phyloP scores from a whole-genome alignment of 2,888 invertebrate species.

The Drosophila aldrichi region DNA sequence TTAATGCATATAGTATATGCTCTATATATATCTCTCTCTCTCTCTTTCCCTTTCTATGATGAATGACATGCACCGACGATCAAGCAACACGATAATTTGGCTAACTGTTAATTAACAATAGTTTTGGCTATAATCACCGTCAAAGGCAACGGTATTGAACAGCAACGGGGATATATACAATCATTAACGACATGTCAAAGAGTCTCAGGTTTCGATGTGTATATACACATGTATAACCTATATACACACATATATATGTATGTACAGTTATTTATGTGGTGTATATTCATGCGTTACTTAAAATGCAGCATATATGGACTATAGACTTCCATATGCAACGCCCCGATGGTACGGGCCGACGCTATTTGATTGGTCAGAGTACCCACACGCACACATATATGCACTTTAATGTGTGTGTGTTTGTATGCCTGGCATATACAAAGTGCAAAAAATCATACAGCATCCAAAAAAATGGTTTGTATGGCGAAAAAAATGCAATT shows the following conservation, averaged over 20 bases:
- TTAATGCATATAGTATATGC: too few relatives aligned
- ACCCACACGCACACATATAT: constrained; percentile 5
- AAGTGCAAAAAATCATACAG: constrained; percentile 33
- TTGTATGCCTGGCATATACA: constrained; percentile 2
- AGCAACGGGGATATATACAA: constrained; percentile 16
- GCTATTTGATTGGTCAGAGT: constrained; percentile 66
- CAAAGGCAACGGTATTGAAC: constrained; percentile 10
- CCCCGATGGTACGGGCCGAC: constrained; percentile 59
- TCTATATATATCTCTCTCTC: too few relatives aligned
- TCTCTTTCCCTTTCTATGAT: too few relatives aligned
- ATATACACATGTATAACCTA: background rate
- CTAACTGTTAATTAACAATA: constrained; percentile 34
- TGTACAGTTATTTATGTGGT: background rate
- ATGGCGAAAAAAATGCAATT: constrained; percentile 54
- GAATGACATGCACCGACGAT: background rate
- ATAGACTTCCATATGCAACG: constrained; percentile 61
- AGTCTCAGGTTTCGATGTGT: background rate
- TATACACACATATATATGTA: constrained; percentile 1
- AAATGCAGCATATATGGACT: constrained; percentile 8
- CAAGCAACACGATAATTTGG: constrained; percentile 8
- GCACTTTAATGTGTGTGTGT: too few relatives aligned
- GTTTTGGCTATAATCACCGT: constrained; percentile 10
- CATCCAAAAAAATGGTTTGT: constrained; percentile 39
- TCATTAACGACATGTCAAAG: constrained; percentile 44
- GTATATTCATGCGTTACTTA: constrained; percentile 34